Conservation (phyloP, 1,140 invertebrate genomes). For the Drosophila yakuba region DNA sequence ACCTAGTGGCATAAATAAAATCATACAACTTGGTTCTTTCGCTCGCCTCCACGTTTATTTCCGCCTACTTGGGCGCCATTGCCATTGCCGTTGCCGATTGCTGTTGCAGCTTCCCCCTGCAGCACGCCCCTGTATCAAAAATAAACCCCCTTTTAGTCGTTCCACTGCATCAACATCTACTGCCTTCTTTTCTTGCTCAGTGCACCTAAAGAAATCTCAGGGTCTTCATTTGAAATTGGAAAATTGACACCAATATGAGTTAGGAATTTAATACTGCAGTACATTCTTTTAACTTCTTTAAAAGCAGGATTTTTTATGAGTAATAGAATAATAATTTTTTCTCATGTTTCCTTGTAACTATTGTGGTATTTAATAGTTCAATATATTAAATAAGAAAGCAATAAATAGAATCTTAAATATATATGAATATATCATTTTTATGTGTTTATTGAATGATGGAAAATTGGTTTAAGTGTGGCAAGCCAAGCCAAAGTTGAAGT, state of each 20-base stretch:
- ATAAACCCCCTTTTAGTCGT: constrained; percentile 15
- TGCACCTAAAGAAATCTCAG: background rate
- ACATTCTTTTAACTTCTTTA: too few species aligned
- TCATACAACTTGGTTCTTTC: constrained; percentile 65
- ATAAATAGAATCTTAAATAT: background rate
- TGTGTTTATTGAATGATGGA: background rate
- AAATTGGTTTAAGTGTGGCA: background rate
- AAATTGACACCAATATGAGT: too few species aligned
- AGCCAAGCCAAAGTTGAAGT: constrained; percentile 70
- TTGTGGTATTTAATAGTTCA: too few species aligned
- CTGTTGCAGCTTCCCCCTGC: constrained; percentile 53
- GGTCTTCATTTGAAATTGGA: too few species aligned
- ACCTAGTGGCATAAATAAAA: constrained; percentile 76
- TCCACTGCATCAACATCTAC: constrained; percentile 26
- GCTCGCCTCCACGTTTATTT: constrained; percentile 66
- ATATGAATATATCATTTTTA: too few species aligned
- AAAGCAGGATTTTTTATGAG: too few species aligned
- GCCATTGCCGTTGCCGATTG: constrained; percentile 64
- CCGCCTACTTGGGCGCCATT: constrained; percentile 79
- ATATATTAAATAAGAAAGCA: too few species aligned
- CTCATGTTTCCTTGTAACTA: too few species aligned
- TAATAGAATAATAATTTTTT: too few species aligned
- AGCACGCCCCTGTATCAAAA: constrained; percentile 51
- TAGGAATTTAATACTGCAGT: too few species aligned
- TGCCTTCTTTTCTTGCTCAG: constrained; percentile 10